phyloP scores from a whole-genome alignment of 2,797 vertebrate species.

The Cheirogaleus major region DNA sequence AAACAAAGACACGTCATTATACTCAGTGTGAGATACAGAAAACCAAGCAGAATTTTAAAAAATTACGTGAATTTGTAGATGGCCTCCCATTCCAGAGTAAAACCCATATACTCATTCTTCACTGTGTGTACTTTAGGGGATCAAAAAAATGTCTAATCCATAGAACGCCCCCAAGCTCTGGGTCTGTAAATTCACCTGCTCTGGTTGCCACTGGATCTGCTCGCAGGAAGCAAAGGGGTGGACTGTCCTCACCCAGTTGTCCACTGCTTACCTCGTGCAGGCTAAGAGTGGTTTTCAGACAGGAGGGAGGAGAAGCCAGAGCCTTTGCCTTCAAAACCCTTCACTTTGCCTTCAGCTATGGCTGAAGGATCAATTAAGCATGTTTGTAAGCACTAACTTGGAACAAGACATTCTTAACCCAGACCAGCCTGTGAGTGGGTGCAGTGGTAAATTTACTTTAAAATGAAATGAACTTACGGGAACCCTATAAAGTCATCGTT shows the following conservation, averaged over 20 bases:
- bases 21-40: neutral
- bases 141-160: neutral
- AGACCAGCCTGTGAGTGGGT: neutral
- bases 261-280: too few species aligned
- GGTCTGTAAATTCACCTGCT: neutral
- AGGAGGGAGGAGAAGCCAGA: neutral
- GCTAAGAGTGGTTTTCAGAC: neutral
- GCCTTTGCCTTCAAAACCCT: neutral
- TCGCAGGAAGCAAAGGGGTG: neutral
- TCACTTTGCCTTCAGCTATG: constrained; percentile 1
- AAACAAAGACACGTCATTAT: constrained; percentile 63
- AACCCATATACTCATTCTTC: neutral
- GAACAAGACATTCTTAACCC: constrained; percentile 41
- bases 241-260: neutral
- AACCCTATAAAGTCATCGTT: neutral
- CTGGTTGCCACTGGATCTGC: neutral
- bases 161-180: neutral
- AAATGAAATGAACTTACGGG: constrained; percentile 7
- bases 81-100: neutral
- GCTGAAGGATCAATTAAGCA: constrained; percentile 27
- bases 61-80: neutral
- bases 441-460: neutral
- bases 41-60: neutral
- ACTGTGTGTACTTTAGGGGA: neutral
- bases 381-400: neutral